Base-by-base conservation (phyloP, 1,140 invertebrate genomes). In the Drosophila takahashii region DNA sequence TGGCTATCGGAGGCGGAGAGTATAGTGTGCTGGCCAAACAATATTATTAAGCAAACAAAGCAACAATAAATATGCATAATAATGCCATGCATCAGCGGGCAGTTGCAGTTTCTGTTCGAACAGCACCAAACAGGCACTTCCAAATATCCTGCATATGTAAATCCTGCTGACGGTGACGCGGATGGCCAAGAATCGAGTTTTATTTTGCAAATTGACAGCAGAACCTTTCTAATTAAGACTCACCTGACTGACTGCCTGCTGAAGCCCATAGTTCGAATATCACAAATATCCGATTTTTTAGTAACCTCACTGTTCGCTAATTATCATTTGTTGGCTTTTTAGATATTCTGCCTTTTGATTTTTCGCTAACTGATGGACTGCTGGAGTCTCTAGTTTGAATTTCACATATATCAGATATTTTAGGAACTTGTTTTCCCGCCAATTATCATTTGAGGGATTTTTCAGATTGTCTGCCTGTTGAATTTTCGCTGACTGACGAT, bases 31-130 rank as follows among this genome's bases (percentile, higher is more conserved):
- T 11, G 44, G 18, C 44, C 51, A 61, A 74, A 78, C 70, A 57
- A 58, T 64, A 67, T 61, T 70, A 61, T 61, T 83, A 65, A 70
- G 45, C 67, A 85, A 69, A 85, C 81, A 85, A 74, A 75, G 62
- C 69, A 79, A 83, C 69, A 69, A 77, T 77, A 87, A 86, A 86
- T 86, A 87, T 86, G 70, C 70, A 87, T 86, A 87, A 73, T 76
- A 87, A 87, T 79, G 78, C 77, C 73, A 79, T 83, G 66, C 56
- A 81, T 87, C 81, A 87, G 71, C 74, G 64, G 73, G 42, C 60
- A 51, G 44, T 65, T 44, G 66, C 65, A 73, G 53, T 64, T 47
- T 57, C 65, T 51, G 53, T 48, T 50, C 50, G 52, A 29, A 16
- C 52, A 45, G 42, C 45, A 34, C n/a, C 26, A 8, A 15, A 10